These are phyloP conservation scores for Palythoa grandiflora DNA, from an alignment of 92 coral and sea anemone genomes.

Conservation along the genomic window DNA sequence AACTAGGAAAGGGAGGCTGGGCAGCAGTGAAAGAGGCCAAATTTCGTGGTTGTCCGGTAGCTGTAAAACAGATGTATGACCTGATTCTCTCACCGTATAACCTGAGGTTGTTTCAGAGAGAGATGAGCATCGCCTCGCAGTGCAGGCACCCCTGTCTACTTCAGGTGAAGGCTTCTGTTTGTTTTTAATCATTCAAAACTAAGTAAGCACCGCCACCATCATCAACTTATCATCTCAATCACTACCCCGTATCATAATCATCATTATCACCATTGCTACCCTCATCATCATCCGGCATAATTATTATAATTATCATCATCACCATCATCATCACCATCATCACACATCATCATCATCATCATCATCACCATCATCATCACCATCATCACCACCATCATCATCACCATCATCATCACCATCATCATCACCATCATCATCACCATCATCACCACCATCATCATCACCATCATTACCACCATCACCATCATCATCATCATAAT, in stretches of 20 bases:
- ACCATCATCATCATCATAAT: too few relatives aligned
- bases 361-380: too few relatives aligned
- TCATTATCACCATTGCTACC: background rate
- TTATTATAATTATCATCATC: too few relatives aligned
- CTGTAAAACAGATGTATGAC: conserved; percentile 12
- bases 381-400: too few relatives aligned
- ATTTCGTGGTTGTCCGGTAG: conserved; percentile 37
- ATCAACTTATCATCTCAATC: background rate
- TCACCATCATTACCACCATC: too few relatives aligned
- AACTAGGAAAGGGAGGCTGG: conserved; percentile 26
- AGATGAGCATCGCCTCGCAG: conserved; percentile 20
- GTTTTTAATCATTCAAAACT: too few relatives aligned
- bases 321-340: too few relatives aligned
- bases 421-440: too few relatives aligned
- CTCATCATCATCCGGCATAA: background rate
- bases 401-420: too few relatives aligned
- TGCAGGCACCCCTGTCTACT: conserved; percentile 34
- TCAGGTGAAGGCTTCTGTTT: background rate
- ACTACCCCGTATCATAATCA: background rate
- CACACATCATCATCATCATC: too few relatives aligned
- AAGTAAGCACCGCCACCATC: too few relatives aligned
- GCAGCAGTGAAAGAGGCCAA: background rate
- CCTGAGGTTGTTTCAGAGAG: conserved; percentile 9
- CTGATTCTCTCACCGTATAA: conserved; percentile 21
- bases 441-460: too few relatives aligned